Base-by-base conservation (phyloP, 1,140 invertebrate species). In the Microvelia longipes region DNA sequence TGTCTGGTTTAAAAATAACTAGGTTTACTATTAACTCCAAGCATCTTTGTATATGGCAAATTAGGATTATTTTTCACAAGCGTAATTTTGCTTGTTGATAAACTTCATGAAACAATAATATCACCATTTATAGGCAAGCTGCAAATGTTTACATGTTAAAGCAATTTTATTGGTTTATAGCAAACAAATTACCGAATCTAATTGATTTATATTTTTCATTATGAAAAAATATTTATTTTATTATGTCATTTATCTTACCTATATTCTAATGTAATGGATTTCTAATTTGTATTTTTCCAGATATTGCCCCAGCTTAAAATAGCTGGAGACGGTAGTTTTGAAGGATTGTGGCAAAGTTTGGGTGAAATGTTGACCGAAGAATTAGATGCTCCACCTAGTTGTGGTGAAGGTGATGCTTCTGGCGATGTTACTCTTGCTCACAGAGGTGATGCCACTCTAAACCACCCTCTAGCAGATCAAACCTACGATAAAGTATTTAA, bases 301-400 rank as follows among this genome's bases (percentile, higher is more conserved):
- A 29, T 68, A 25, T 66, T 73, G 63, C 90, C 90, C 29, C 87
- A 87, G 73, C 79, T 92, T 70, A 87, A 89, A 76, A 89, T 91
- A 74, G 83, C 86, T 19, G 85, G 86, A 74, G 88, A 89, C 78
- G 88, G 87, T 68, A 84, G 88, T 78, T 78, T 87, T 66, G 87
- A 86, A 70, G 71, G 67, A 71, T 88, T 90, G 78, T 82, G 87
- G 74, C 85, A 88, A 77, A 85, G 89, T 76, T 82, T 92, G 73
- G 85, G 82, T 64, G 89, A 90, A 81, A 88, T 90, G 66, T 77
- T 88, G 64, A 80, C 79, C 68, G 85, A 86, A 77, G 80, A 72
- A 24, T 67, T 68, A 30, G 70, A 71, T 69, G 28, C n/a, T 60
- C 19, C 29, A 13, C 29, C 25, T n/a, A 25, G 19, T 2, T 11